Evolutionary conservation across 2,113 vertebrate species (phyloP).

Genomic region (Cebus imitator): DNA sequence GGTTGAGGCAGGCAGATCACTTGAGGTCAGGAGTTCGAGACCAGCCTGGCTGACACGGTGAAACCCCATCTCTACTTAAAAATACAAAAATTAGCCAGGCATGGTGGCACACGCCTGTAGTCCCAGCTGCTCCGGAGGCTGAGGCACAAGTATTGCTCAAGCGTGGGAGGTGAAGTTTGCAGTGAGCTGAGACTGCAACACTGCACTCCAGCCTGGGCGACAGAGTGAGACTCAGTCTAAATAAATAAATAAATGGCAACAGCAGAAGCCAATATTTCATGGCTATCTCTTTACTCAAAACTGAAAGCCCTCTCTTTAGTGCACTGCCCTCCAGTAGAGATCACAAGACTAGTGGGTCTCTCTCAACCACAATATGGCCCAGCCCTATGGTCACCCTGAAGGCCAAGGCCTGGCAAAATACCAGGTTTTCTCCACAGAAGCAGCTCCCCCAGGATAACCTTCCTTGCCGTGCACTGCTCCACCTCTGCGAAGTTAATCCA

Average conservation of each 20-base stretch:
- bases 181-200: no score
- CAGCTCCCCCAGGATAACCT: background rate
- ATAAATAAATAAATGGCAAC: background rate
- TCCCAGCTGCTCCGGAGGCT: no score
- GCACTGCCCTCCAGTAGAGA: background rate
- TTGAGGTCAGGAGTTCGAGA: no score
- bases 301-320: background rate
- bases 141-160: no score
- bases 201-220: no score
- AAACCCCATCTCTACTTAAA: no score
- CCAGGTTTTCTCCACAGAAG: background rate
- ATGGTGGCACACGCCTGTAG: no score
- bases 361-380: rapidly evolving
- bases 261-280: background rate
- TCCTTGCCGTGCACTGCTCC: background rate
- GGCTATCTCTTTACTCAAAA: background rate
- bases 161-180: no score
- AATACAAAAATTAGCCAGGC: no score
- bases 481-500: background rate
- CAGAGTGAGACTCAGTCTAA: no score
- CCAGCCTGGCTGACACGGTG: no score
- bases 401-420: background rate
- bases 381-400: background rate
- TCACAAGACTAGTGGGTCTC: background rate
- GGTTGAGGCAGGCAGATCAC: no score